Conservation (phyloP, 2,113 vertebrate species). For the Carlito syrichta region DNA sequence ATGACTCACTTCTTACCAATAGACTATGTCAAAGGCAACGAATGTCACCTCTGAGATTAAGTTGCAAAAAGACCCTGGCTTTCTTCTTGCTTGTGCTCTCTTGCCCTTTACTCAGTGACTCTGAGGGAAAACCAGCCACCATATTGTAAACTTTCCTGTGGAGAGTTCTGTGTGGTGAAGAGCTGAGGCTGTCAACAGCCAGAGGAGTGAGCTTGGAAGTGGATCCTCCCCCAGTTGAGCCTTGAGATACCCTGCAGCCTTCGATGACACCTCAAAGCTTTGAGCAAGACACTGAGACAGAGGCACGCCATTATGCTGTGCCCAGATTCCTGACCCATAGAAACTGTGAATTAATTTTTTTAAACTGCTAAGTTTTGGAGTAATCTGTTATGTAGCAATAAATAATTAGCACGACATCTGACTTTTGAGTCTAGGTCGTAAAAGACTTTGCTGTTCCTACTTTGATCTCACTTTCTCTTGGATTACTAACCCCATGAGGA, state of each 20-base stretch:
- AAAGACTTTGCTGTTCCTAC: neutral
- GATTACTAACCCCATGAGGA: neutral
- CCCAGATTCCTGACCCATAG: neutral
- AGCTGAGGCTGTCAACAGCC: neutral
- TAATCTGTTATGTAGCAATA: neutral
- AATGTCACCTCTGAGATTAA: neutral
- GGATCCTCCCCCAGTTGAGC: neutral
- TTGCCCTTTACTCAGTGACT: neutral
- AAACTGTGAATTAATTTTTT: neutral
- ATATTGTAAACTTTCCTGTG: neutral
- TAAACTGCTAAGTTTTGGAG: neutral
- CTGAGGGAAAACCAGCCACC: neutral
- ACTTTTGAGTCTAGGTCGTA: neutral
- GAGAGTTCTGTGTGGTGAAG: neutral
- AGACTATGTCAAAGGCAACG: neutral
- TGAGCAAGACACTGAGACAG: neutral
- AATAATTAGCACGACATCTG: neutral
- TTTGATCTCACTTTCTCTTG: neutral
- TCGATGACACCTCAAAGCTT: neutral
- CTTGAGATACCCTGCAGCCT: no score
- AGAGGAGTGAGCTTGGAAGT: neutral
- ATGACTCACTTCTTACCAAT: neutral
- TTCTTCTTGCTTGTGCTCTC: neutral
- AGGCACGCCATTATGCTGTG: neutral
- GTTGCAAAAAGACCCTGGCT: neutral